Base-by-base conservation (phyloP, 2,888 invertebrate genomes). In the Dorcus parallelipipedus region DNA sequence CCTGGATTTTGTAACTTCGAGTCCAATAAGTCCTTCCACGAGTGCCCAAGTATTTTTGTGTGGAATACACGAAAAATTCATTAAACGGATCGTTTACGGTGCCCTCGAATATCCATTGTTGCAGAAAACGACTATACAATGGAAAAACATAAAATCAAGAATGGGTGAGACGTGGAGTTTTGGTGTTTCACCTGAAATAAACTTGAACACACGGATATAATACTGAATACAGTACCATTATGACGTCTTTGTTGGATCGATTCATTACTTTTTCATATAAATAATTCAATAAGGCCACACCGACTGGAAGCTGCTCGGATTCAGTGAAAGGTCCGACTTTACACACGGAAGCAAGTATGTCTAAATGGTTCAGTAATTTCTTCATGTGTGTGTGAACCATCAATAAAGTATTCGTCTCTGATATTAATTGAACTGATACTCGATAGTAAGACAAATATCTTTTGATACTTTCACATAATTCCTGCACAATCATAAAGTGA, bases 91-190 rank as follows among this genome's bases (percentile, higher is more conserved):
- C 95, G 61, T 91, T 88, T 10, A 95, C 79, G 52, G 86, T 83
- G 0, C 95, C 96, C 73, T 93, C 89, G 70, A 93, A 90, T 60
- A 95, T 86, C 88, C 95, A 96, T 59, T 87, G 85, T 71, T 91
- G 86, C 39, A 96, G 81, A 72, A 91, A 86, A 59, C 86, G 86
- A 70, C 61, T 78, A 69, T 20, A 20, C 62, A 69, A 40, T 14
- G 10, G 49, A 8, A 5, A 26, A 26, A 26, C 26, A 4, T 26
- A 26, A 33, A 33, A 33, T 33, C 26, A 33, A 33, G 26, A 33
- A 33, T 33, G 26, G 5, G 26, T 33, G 7, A 33, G 41, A 1
- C 23, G 17, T 45, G 9, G 2, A 3, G 9, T 26, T 3, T 43
- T 41, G 9, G 14, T 33, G 53, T 48, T 5, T 64, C 63, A 76